Evolutionary conservation across 2,113 vertebrate genomes (phyloP).

Genomic region (Sander vitreus): DNA sequence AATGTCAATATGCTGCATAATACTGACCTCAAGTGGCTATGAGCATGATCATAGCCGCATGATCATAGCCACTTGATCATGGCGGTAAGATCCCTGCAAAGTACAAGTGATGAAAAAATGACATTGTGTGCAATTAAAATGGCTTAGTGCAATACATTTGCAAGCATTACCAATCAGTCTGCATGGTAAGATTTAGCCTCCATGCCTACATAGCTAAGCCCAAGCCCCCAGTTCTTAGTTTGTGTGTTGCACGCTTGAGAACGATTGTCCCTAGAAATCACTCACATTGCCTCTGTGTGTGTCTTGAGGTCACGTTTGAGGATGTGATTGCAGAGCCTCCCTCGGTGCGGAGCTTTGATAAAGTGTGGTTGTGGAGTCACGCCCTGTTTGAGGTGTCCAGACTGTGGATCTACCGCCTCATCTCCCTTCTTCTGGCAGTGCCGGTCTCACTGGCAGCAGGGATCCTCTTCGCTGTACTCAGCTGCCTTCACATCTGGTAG

Average conservation of each 20-base stretch:
- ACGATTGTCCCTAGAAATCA: neutral
- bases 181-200: neutral
- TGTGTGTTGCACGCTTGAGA: neutral
- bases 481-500: slow-evolving; percentile 80
- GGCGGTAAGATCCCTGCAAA: neutral
- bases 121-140: neutral
- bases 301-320: slow-evolving; percentile 75
- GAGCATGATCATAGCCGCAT: too few species aligned
- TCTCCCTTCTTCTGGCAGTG: slow-evolving; percentile 75
- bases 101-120: neutral
- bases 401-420: slow-evolving; percentile 69
- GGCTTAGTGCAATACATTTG: neutral
- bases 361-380: slow-evolving; percentile 77
- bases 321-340: slow-evolving; percentile 79
- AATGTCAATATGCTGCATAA: slow-evolving; percentile 12
- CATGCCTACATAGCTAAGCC: neutral
- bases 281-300: slow-evolving; percentile 8
- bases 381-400: slow-evolving; percentile 76
- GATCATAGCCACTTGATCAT: too few species aligned
- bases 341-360: slow-evolving; percentile 76
- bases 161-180: neutral
- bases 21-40: slow-evolving; percentile 62
- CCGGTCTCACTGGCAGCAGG: slow-evolving; percentile 73
- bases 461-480: slow-evolving; percentile 72
- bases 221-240: neutral